Base-by-base conservation (phyloP, 2,888 invertebrate genomes). In the Leptarthrus brevirostris region DNA sequence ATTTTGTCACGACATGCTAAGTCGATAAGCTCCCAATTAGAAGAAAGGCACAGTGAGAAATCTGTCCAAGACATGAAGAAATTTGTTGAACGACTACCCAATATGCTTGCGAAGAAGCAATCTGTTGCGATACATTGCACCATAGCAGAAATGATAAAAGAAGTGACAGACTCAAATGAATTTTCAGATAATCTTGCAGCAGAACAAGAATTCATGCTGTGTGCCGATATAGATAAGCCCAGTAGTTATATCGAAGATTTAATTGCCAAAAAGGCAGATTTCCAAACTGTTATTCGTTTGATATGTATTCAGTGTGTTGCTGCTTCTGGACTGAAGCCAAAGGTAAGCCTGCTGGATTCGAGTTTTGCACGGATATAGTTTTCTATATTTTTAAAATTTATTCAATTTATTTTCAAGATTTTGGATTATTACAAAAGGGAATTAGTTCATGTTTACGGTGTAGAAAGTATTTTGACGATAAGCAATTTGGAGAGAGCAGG, bases 1-100 rank as follows among this genome's bases (percentile, higher is more conserved):
- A 90, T 92, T 12, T 86, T 98, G 1, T 93, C 95, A 1, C 91
- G 91, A 80, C 95, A 94, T 83, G 96, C 96, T 0, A 94, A 93
- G 81, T 87, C 91, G 4, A 94, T 98, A 70, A 92, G 94, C 76
- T 90, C 91, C 0, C 93, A 96, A 81, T 88, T 95, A 81, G 92
- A 95, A 83, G 94, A 96, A 81, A 89, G 92, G 26, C 93, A 94
- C 81, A 89, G 89, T 61, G 93, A 95, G 72, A 95, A 94, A 83
- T 92, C 96, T 0, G 93, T 98, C n/a, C 94, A 94, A 80, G 96
- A 97, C 85, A 95, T 98, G 86, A 96, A 96, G 82, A 91, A 93
- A 81, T 96, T 97, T 84, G 97, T 98, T 2, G 92, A 94, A 36
- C 91, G 93, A 69, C 86, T 98, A 77, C 97, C 97, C 0, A 92